Percentiles rank a stretch among this genome's conserved stretches.
Evolutionary conservation across 2,797 vertebrate genomes (phyloP).

Genomic region (Arrhamphus sclerolepis): DNA sequence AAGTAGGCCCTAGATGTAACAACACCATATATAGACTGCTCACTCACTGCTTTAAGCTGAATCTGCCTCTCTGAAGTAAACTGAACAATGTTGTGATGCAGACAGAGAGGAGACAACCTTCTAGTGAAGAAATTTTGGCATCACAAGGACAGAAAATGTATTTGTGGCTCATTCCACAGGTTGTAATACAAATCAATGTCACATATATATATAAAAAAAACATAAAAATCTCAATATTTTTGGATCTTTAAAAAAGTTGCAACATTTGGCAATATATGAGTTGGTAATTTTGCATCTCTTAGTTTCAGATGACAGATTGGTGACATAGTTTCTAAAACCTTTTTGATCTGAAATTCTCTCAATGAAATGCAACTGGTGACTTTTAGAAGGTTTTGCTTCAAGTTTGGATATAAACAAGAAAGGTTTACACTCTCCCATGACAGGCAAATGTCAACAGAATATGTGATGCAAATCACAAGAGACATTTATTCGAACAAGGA

Average conservation of each 20-base stretch:
- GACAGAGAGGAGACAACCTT: constrained; percentile 12
- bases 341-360: too few species aligned
- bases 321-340: neutral
- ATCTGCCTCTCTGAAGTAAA: constrained; percentile 10
- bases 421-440: neutral
- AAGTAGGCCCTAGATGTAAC: constrained; percentile 58
- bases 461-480: constrained; percentile 51
- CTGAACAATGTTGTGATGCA: constrained; percentile 8
- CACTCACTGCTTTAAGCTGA: constrained; percentile 11
- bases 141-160: constrained; percentile 4
- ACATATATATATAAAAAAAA: too few species aligned
- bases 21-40: constrained; percentile 6
- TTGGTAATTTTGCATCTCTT: neutral
- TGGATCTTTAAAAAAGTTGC: too few species aligned
- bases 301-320: neutral
- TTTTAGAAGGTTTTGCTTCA: constrained; percentile 8
- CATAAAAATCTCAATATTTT: too few species aligned
- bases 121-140: neutral
- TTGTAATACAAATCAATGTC: too few species aligned
- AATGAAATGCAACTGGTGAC: neutral
- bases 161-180: too few species aligned
- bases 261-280: neutral
- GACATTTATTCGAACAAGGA: constrained; percentile 49
- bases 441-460: constrained; percentile 47
- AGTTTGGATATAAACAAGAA: neutral